Evolutionary conservation across 2,888 invertebrate species (phyloP).

Genomic region (Ceratothoa steindachneri): DNA sequence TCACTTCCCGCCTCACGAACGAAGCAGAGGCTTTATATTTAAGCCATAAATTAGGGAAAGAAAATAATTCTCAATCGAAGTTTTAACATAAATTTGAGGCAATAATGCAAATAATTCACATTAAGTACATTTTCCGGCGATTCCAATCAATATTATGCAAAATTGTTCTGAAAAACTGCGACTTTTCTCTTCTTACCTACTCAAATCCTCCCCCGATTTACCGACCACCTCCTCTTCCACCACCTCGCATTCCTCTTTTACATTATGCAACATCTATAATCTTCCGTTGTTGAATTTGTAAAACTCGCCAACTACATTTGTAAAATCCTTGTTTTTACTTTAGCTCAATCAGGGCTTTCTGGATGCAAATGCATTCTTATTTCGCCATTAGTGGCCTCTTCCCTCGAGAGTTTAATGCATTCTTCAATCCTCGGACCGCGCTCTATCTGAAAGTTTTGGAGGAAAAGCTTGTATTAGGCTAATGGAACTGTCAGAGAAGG

Average conservation of each 20-base stretch:
- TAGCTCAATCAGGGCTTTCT: slow-evolving; percentile 11
- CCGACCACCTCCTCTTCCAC: background rate
- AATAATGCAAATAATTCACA: background rate
- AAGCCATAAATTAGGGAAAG: background rate
- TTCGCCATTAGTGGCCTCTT: slow-evolving; percentile 9
- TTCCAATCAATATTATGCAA: slow-evolving; percentile 13
- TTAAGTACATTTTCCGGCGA: slow-evolving; percentile 8
- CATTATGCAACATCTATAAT: slow-evolving; percentile 13
- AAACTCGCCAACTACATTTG: slow-evolving; percentile 15
- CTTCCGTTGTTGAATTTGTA: slow-evolving; percentile 12
- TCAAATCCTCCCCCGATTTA: background rate
- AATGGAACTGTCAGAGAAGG: slow-evolving; percentile 36
- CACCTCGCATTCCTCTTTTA: background rate
- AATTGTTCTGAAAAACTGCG: background rate
- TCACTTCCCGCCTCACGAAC: too few species aligned
- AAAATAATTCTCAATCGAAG: background rate
- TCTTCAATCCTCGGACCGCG: background rate
- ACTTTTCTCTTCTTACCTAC: too few species aligned
- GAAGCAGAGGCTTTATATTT: too few species aligned
- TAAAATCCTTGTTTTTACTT: slow-evolving; percentile 15
- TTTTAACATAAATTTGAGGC: background rate
- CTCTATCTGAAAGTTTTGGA: slow-evolving; percentile 22
- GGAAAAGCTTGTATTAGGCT: slow-evolving; percentile 40
- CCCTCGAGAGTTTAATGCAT: slow-evolving; percentile 15
- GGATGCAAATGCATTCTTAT: slow-evolving; percentile 13